phyloP scores from a whole-genome alignment of 2,888 invertebrate genomes.

The Lobophora halterata region DNA sequence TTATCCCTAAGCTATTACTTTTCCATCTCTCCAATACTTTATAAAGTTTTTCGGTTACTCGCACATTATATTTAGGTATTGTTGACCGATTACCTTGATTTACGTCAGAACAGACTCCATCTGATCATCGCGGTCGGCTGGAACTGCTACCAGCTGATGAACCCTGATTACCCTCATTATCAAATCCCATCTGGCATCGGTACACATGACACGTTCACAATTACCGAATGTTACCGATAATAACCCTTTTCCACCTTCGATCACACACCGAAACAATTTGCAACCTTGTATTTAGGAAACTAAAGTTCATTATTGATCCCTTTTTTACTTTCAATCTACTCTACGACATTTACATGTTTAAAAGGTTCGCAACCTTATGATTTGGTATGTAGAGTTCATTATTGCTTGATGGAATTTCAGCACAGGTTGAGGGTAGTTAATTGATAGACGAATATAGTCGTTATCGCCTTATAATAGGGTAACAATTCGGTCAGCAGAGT shows the following conservation, averaged over 20 bases:
- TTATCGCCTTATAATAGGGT: constrained; percentile 8
- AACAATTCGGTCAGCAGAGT: constrained; percentile 14
- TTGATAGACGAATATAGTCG: constrained; percentile 16
- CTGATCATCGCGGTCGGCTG: constrained; percentile 15
- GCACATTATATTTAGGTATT: too few species aligned
- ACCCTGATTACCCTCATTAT: constrained; percentile 11
- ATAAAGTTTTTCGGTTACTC: too few species aligned
- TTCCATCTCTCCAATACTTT: too few species aligned
- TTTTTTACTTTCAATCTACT: constrained; percentile 42
- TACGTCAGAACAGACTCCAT: too few species aligned
- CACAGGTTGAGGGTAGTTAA: constrained; percentile 35
- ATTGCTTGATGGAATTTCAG: neutral
- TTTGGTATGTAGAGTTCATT: neutral
- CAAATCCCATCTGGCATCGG: constrained; percentile 13
- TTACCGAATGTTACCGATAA: constrained; percentile 31
- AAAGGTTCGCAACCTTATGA: neutral
- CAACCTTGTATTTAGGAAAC: neutral
- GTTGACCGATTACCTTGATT: too few species aligned
- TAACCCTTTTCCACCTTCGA: constrained; percentile 49
- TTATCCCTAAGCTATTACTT: too few species aligned
- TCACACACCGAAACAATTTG: neutral
- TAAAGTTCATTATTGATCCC: constrained; percentile 38
- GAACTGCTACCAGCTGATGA: constrained; percentile 14
- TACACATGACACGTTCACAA: constrained; percentile 11
- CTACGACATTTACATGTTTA: too few species aligned